phyloP scores from a whole-genome alignment of 2,113 vertebrate species.

The Murina feae region DNA sequence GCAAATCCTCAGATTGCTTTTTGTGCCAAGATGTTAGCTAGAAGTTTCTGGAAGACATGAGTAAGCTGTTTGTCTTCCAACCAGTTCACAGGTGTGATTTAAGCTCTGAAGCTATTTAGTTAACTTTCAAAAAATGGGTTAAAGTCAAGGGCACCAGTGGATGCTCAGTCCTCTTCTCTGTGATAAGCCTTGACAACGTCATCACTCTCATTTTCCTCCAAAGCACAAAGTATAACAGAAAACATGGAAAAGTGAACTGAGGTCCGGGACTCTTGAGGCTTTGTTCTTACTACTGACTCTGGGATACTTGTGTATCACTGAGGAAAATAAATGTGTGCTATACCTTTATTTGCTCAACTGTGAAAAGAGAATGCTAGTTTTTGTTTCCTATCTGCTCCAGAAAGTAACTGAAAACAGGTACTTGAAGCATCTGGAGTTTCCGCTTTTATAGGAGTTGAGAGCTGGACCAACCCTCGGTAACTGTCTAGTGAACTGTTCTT shows the following conservation, averaged over 20 bases:
- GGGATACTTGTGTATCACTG: not conserved
- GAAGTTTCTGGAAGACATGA: slow-evolving; percentile 22
- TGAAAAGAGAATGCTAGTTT: not conserved
- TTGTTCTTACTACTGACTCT: not conserved
- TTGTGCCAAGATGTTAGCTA: not conserved
- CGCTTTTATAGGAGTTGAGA: not conserved
- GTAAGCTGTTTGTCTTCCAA: not conserved
- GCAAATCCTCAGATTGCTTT: not conserved
- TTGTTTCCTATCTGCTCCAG: not conserved
- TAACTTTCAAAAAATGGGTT: not conserved
- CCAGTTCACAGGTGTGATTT: not conserved
- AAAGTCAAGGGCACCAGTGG: not conserved
- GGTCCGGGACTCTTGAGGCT: not conserved
- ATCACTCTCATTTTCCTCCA: not conserved
- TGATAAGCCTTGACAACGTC: not conserved
- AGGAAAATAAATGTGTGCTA: slow-evolving; percentile 1
- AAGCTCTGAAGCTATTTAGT: not conserved
- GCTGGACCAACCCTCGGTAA: not conserved
- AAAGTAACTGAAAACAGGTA: not conserved
- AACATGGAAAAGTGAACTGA: not conserved
- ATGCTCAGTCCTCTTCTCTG: not conserved
- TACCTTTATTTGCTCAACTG: not conserved
- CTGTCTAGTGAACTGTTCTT: not conserved
- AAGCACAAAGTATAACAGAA: not conserved
- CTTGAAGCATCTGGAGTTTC: slow-evolving; percentile 1